Evolutionary conservation across 2,113 vertebrate genomes (phyloP), one percentile per base, ranked within the genome.

Genomic region (Tursiops truncatus): DNA sequence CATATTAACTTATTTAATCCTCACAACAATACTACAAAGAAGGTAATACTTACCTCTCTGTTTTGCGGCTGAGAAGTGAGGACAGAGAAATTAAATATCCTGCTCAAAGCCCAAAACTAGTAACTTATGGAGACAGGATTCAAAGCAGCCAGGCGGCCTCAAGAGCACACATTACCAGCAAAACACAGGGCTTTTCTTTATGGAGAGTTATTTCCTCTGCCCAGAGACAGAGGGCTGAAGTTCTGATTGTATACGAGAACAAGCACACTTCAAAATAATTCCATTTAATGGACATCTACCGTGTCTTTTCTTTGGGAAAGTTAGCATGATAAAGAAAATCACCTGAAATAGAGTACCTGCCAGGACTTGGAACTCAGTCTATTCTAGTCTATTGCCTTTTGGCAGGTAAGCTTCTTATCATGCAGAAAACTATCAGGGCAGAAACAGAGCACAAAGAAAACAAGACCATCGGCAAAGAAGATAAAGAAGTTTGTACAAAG

Each of bases 331-430:
- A 21, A 47, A 47, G 25, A 93, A 56, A 44, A 95, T 96, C 47
- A 88, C 38, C 74, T 36, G n/a, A 90, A 58, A n/a, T 14, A 50
- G 82, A 60, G 63, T 31, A 91, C 7, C 83, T 91, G 38, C 28
- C 25, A 5, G 11, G n/a, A 62, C 31, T 21, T 36, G 18, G n/a
- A 67, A 56, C 17, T 33, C 28, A 82, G 18, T 31, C 63, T 56
- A 18, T 58, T 21, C n/a, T 38, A 38, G 9, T 38, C 53, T 36
- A 25, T 23, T 14, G 38, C 38, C 23, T 5, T 84, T 79, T 56
- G 17, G n/a, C 80, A 97, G 56, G 67, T 96, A 81, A 83, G 56
- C 47, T 95, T 77, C 77, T 97, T 86, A 91, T 85, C 87, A 41
- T 77, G 63, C 58, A 92, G 58, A 76, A 97, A 89, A 96, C 33